Evolutionary conservation across 1,140 invertebrate genomes (phyloP), one percentile per base, ranked within the genome.

Genomic region (Antheraea mylitta): DNA sequence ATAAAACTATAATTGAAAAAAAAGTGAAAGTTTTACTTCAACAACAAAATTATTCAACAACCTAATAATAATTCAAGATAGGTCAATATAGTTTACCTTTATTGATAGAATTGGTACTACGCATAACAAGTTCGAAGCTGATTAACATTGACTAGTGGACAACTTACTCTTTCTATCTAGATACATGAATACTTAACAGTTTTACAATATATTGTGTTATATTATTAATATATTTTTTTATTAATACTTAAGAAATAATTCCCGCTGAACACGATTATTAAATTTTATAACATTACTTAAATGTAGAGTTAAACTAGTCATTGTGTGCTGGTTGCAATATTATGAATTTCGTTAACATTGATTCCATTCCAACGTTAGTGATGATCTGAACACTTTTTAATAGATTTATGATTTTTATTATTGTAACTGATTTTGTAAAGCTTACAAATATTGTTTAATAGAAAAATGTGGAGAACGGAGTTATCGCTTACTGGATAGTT

Each of bases 151-250:
- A 85, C 87, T 89, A 89, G 81, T 89, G 89, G 86, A 89, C 85
- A 89, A 76, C 83, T 87, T 89, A 89, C 82, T 82, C 78, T 73
- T 74, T 86, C 89, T 88, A 89, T 78, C 85, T 89, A 90, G 78
- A 86, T 90, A 91, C 83, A 90, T 90, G 84, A 83, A 84, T 86
- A 85, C 85, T 90, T 88, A 91, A 89, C 86, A 87, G 87, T 90
- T 88, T 89, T 89, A 91, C 85, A 91, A 84, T 84, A 81, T 36
- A 36, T 80, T 87, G 77, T 87, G 77, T 61, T 61, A 30, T 36
- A 22, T 76, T 75, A 76, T 74, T 78, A 81, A 80, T 53, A 45
- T 65, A 8, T 18, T 65, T 63, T 64, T 65, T 65, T 65, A 66
- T 66, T 74, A 82, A 79, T 89, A 83, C 87, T 89, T 89, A 90